Evolutionary conservation across 2,113 vertebrate genomes (phyloP), one percentile per base, ranked within the genome.

Genomic region (Bubo scandiacus): DNA sequence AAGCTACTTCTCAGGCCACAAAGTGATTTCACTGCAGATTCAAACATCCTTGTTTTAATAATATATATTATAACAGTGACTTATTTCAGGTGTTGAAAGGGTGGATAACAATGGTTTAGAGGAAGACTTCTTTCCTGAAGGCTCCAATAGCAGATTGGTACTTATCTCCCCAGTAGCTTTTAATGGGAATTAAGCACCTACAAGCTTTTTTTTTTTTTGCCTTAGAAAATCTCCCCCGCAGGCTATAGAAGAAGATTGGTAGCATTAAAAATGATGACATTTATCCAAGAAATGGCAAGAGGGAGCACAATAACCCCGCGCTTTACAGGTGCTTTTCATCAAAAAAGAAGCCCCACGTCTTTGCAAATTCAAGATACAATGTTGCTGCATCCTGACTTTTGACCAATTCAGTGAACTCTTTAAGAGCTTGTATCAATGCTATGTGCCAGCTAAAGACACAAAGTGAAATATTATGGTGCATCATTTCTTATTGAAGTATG

Each of bases 211-310:
- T 96, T 94, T 94, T 96, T 94, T 96, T 94, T 92, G 20, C 89
- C 79, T 82, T 82, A 92, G 89, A 97, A 91, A 82, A 94, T 91
- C 81, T 95, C 81, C 70, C 81, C 95, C 21, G 4, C 84, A 82
- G 91, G 96, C 92, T 94, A 77, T 32, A 94, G 87, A 94, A 68
- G 82, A 95, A 96, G 96, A 97, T 95, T 88, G 92, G 96, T 95
- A 94, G 96, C 81, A 88, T 96, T 97, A 96, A 92, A 97, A 95
- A 96, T 86, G 81, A 94, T 96, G 94, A 96, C 92, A 96, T 97
- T 96, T 96, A 96, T 96, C 94, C 90, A 93, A 86, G 94, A 97
- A 96, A 96, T 86, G 92, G 96, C 94, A 95, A 96, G 95, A 95
- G 71, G 92, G 79, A 96, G 85, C 90, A 88, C 94, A 94, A 91